These are phyloP conservation scores for Sericinus montela DNA, from an alignment of 2,888 invertebrate species.

Conservation along the genomic window DNA sequence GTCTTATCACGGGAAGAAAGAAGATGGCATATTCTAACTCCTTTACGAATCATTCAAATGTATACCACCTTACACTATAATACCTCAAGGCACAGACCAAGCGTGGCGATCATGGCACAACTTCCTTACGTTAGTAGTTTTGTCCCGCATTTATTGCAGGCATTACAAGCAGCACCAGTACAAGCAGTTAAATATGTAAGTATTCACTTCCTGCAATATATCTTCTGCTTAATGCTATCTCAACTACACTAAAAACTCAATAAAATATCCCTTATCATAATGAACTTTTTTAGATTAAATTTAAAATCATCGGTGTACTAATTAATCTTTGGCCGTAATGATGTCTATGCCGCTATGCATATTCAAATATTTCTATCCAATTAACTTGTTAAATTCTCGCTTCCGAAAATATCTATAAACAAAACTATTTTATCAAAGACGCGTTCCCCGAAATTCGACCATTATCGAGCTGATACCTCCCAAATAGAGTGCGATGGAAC, in stretches of 20 bases:
- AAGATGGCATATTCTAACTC: too few relatives aligned
- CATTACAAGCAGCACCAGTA: too few relatives aligned
- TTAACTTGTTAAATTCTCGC: conserved; percentile 77
- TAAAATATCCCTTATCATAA: conserved; percentile 16
- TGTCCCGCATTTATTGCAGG: too few relatives aligned
- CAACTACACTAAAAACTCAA: conserved; percentile 1
- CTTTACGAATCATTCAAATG: too few relatives aligned
- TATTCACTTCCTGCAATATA: too few relatives aligned
- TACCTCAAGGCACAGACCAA: too few relatives aligned
- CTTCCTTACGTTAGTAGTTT: too few relatives aligned
- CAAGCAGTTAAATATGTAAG: too few relatives aligned
- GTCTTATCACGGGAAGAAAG: too few relatives aligned
- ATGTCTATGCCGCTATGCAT: conserved; percentile 51
- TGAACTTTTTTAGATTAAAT: conserved; percentile 19
- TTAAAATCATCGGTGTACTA: conserved; percentile 33
- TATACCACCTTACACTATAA: too few relatives aligned
- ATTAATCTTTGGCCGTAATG: conserved; percentile 60
- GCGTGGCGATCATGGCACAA: too few relatives aligned
- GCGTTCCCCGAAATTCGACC: conserved; percentile 68
- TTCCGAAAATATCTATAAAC: conserved; percentile 68
- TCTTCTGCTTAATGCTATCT: too few relatives aligned
- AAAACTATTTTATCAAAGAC: conserved; percentile 34
- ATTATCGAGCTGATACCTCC: conserved; percentile 73
- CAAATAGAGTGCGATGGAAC: conserved; percentile 71
- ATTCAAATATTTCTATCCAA: conserved; percentile 66